Base-by-base conservation (phyloP, 30 jellyfish, hydroid and myxozoan species). In the Pseudorhiza aurosa region DNA sequence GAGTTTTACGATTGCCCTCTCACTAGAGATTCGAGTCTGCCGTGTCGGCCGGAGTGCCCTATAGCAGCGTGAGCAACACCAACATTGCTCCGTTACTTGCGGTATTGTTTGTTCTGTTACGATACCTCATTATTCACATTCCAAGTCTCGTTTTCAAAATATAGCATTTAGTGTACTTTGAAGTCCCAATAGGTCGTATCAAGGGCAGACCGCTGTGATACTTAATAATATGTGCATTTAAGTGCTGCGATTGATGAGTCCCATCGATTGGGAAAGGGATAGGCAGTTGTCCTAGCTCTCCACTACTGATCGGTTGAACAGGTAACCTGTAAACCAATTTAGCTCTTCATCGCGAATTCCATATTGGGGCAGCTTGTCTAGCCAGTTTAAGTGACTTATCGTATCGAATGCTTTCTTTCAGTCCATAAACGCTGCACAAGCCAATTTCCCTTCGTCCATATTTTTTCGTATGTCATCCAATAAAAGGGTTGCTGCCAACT, bases 401-500 rank as follows among this genome's bases (percentile, higher is more conserved):
- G 77, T 30, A 63, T 63, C 77, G 24, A 63, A 63, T 27, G 77
- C 77, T 63, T 63, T 63, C 4, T 57, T 33, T 9, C 30, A n/a
- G 57, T 63, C 55, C 35, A 27, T 63, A 63, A 63, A 63, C 44
- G 57, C 57, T 26, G 77, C 77, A 27, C 77, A 22, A 18, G 35
- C 77, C 77, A 63, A 33, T 63, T 63, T 63, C 57, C 77, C 58
- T 58, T 63, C 44, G 58, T 7, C 57, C 77, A 33, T 28, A 63
- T 33, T 63, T 4, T 63, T 63, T 28, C 24, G 77, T 27, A 63
- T 63, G 55, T 63, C 77, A 31, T 63, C 77, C 57, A 63, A 63
- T 19, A 63, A 63, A 10, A 63, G 57, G 58, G 77, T 63, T 26
- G 77, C 77, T 63, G 77, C 77, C 57, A 63, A 63, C 77, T 63